These are phyloP conservation scores for Chrysina gloriosa DNA, from an alignment of 2,888 invertebrate genomes.

Conservation along the genomic window DNA sequence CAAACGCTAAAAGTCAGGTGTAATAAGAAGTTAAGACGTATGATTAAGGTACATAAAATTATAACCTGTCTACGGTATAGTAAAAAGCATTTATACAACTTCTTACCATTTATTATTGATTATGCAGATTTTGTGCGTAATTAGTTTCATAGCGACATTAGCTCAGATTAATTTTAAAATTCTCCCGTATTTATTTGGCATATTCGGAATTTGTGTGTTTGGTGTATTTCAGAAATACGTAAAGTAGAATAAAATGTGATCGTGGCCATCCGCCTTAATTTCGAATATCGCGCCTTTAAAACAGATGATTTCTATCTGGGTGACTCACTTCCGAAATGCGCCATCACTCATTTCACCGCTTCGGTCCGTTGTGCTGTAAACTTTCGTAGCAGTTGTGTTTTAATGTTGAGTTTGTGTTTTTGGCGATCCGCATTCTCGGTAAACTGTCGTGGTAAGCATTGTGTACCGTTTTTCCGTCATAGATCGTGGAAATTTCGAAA, in stretches of 20 bases:
- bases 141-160: no score
- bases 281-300: slow-evolving; percentile 46
- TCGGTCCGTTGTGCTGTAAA: slow-evolving; percentile 49
- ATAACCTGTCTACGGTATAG: no score
- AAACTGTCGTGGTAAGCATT: slow-evolving; percentile 39
- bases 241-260: not conserved
- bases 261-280: slow-evolving; percentile 6
- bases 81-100: no score
- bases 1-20: no score
- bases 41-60: no score
- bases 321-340: slow-evolving; percentile 52
- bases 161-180: no score
- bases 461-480: slow-evolving; percentile 19
- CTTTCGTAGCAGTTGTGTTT: slow-evolving; percentile 49
- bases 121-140: no score
- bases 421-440: slow-evolving; percentile 35
- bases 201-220: no score
- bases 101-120: no score
- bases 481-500: not conserved
- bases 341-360: slow-evolving; percentile 50
- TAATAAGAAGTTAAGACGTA: no score
- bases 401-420: slow-evolving; percentile 47
- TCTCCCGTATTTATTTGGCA: no score
- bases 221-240: no score
- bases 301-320: slow-evolving; percentile 51